phyloP scores from a whole-genome alignment of 2,113 vertebrate genomes.

The Amblyopsis rosae region DNA sequence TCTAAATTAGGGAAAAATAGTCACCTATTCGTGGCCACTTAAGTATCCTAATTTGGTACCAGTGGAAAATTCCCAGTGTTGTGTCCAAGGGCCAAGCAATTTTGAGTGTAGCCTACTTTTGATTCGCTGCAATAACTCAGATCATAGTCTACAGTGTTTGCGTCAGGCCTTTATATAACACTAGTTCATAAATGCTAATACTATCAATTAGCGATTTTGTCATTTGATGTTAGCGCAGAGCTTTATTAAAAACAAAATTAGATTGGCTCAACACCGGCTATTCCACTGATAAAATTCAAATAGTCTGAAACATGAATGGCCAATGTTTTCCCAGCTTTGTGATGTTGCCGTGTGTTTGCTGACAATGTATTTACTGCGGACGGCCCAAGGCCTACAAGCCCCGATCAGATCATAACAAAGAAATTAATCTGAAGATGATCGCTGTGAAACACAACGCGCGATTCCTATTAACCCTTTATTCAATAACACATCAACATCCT shows the following conservation, averaged over 20 bases:
- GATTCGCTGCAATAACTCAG: slow-evolving; percentile 15
- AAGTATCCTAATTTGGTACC: slow-evolving; percentile 9
- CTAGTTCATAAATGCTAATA: slow-evolving; percentile 37
- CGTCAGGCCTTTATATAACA: slow-evolving; percentile 43
- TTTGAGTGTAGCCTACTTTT: not conserved
- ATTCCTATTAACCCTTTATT: slow-evolving; percentile 36
- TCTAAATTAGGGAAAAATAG: slow-evolving; percentile 27
- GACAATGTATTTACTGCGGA: slow-evolving; percentile 50
- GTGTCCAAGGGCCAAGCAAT: not conserved
- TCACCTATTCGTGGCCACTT: slow-evolving; percentile 21
- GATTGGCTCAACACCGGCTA: not conserved
- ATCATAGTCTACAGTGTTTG: slow-evolving; percentile 10
- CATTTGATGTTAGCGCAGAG: not conserved
- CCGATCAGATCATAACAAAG: slow-evolving; percentile 52
- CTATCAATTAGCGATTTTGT: not conserved
- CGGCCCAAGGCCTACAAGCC: slow-evolving; percentile 52
- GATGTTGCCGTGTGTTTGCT: slow-evolving; percentile 28
- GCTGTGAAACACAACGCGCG: slow-evolving; percentile 38
- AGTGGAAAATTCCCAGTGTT: not conserved
- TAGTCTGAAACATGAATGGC: slow-evolving; percentile 4
- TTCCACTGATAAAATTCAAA: not conserved
- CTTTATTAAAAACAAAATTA: not conserved
- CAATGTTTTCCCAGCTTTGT: slow-evolving; percentile 27
- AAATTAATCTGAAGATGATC: slow-evolving; percentile 49
- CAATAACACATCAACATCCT: slow-evolving; percentile 60